Base-by-base conservation (phyloP, 2,888 invertebrate species). In the Stratiomys singularior region DNA sequence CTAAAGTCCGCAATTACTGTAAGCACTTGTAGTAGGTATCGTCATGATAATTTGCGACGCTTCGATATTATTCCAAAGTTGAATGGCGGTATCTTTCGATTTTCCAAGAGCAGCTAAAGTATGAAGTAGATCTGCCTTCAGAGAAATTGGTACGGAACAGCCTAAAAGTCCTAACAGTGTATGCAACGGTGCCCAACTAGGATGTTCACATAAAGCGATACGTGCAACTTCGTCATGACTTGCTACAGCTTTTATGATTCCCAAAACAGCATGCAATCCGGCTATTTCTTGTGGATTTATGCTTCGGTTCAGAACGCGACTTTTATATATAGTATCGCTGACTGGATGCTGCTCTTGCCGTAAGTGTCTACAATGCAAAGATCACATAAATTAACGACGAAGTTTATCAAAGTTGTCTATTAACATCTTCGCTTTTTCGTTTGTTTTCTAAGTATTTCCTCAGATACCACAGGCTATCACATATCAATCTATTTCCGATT, bases 21-120 rank as follows among this genome's bases (percentile, higher is more conserved):
- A 92, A 81, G 89, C 89, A 60, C 90, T 90, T 0, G 91, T 90
- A 0, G 90, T 88, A 0, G 92, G 92, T 56, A 92, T 86, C 0
- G 93, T 93, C 7, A 91, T 89, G 77, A 96, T 91, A 28, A 96
- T 92, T 83, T 94, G 95, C 0, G 95, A 93, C 1, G 92, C 91
- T 87, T 96, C 96, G 23, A 96, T 87, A 81, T 92, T 93, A 80
- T 94, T 94, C 97, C 97, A 98, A 81, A 97, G 90, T 78, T 92
- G 92, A 3, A 91, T 89, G 1, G 96, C 95, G 46, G 94, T 93
- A 82, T 93, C 93, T 1, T 93, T 90, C 0, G 93, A 91, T 82
- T 91, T 91, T n/a, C 94, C 93, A 78, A 98, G 88, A 1, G 96
- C 93, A 0, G 94, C 92, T 76, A 98, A 88, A 0, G 95, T 93